These are phyloP conservation scores for Otus sunia DNA, from an alignment of 2,113 vertebrate species.

Conservation along the genomic window DNA sequence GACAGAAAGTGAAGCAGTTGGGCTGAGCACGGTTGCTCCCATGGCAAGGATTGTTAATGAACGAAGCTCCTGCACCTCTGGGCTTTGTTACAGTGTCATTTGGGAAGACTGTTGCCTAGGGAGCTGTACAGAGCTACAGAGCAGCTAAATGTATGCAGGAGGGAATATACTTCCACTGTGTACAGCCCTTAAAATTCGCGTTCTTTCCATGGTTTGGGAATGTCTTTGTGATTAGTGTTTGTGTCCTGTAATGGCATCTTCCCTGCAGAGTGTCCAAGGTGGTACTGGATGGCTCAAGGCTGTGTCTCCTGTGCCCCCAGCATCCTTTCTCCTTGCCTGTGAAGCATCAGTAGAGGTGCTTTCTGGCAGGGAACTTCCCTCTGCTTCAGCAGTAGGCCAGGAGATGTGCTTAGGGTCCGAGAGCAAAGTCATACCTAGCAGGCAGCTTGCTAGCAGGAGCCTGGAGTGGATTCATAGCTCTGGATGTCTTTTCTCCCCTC, in stretches of 20 bases:
- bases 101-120: conserved; percentile 53
- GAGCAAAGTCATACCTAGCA: background rate
- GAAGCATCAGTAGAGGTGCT: background rate
- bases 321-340: background rate
- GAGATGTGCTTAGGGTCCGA: background rate
- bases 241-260: background rate
- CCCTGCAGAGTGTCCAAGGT: background rate
- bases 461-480: background rate
- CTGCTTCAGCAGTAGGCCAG: background rate
- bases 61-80: background rate
- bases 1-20: background rate
- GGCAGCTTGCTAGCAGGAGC: background rate
- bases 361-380: background rate
- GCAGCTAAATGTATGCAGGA: background rate
- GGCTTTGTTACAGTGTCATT: conserved; percentile 28
- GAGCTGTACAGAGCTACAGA: conserved; percentile 32
- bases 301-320: background rate
- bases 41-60: background rate
- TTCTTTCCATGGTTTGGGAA: background rate
- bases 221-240: background rate
- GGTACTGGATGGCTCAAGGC: background rate
- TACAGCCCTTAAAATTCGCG: background rate
- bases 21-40: background rate
- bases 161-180: background rate
- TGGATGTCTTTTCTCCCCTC: background rate